Evolutionary conservation across 2,113 vertebrate genomes (phyloP), one percentile per base, ranked within the genome.

Genomic region (Serinus canaria): DNA sequence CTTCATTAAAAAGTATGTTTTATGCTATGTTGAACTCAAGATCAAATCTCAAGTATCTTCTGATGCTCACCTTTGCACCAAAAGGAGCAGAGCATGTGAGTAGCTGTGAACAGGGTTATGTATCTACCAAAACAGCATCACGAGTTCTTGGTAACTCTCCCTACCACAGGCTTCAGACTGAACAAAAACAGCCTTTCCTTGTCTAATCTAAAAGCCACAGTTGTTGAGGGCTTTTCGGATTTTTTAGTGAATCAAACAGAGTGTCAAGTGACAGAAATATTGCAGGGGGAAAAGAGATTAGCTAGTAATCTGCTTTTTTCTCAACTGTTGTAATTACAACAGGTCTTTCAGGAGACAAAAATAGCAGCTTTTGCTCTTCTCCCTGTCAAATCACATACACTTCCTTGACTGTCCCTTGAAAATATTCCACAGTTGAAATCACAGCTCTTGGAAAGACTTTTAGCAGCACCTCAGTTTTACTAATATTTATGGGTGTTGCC

Each of bases 301-400:
- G 60, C 49, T 35, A 77, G 39, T 91, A 74, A 82, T 84, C 74
- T 89, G 37, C 22, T 90, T 89, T 92, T 92, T 76, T 81, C 91
- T 76, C 35, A 60, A 25, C 17, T 50, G 3, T 44, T 41, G 21
- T 67, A 93, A 97, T 96, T 94, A 81, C 44, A 93, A 25, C 33
- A 73, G 92, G 67, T 87, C 27, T 93, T 92, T 75, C 44, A 59
- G 55, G 56, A 93, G 75, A 87, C 55, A 91, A 87, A 96, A 96
- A 94, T 82, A 94, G 28, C 47, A n/a, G 30, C 15, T 92, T 64
- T 86, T 85, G 21, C 83, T 77, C 92, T 89, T 75, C 50, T 82
- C 30, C 56, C 13, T 63, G 86, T 72, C 72, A 74, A 77, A 59
- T 63, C 66, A 35, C 22, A 41, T 33, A 39, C 27, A 69, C 37